Evolutionary conservation across 2,113 vertebrate genomes (phyloP).

Genomic region (Alces alces): DNA sequence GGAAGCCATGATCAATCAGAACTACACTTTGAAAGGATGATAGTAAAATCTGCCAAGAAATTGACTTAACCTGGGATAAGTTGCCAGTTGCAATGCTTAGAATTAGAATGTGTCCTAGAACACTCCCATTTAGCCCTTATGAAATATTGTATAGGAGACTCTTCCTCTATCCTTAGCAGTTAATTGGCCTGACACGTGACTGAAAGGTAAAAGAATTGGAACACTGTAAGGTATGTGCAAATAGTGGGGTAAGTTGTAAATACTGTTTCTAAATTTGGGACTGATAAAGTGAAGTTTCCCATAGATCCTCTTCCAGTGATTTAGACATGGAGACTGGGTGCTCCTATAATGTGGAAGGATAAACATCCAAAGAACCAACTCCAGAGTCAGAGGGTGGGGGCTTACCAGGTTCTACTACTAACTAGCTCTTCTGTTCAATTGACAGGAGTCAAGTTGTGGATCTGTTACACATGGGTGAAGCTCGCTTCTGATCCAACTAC

Average conservation of each 20-base stretch:
- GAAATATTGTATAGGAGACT: not conserved
- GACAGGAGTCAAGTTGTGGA: not conserved
- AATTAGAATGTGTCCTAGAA: not conserved
- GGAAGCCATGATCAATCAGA: not conserved
- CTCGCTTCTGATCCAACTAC: not conserved
- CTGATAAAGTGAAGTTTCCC: not conserved
- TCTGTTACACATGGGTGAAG: not conserved
- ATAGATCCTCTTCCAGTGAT: not conserved
- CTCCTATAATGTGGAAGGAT: not conserved
- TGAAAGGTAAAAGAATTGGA: not conserved
- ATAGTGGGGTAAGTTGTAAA: not conserved
- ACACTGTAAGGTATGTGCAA: not conserved
- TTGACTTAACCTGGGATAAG: not conserved
- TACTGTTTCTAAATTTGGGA: not conserved
- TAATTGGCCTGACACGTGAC: not conserved
- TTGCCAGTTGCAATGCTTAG: not conserved
- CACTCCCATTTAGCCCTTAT: not conserved
- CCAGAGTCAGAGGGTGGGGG: not conserved
- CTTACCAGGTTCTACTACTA: not conserved
- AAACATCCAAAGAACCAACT: not conserved
- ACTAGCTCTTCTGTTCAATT: not conserved
- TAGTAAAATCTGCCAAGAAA: not conserved
- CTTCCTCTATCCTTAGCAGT: not conserved
- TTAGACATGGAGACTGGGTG: not conserved
- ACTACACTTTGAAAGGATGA: not conserved